Evolutionary conservation across 2,113 vertebrate genomes (phyloP).

Genomic region (Saccopteryx bilineata): DNA sequence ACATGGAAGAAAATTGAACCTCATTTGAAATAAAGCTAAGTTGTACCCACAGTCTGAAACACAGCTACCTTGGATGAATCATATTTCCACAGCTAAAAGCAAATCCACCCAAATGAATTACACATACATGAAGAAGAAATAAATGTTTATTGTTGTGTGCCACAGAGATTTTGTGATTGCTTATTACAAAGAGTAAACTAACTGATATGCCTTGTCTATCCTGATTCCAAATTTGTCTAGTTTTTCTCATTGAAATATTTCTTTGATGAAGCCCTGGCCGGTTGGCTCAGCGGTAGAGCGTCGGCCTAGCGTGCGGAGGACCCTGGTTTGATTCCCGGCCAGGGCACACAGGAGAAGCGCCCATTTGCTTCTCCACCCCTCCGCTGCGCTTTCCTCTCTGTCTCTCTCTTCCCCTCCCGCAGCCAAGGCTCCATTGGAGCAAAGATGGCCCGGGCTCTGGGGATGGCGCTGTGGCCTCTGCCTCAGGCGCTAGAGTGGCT

Average conservation of each 20-base stretch:
- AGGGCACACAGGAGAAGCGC: too few species aligned
- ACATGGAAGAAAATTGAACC: not conserved
- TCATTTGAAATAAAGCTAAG: not conserved
- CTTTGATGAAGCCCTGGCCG: too few species aligned
- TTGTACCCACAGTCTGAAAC: not conserved
- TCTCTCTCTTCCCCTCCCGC: too few species aligned
- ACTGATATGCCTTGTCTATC: not conserved
- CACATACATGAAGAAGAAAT: not conserved
- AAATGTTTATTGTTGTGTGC: not conserved
- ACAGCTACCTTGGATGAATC: not conserved
- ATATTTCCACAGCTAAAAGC: not conserved
- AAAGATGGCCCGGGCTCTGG: too few species aligned
- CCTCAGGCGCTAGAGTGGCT: too few species aligned
- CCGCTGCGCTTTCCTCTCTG: too few species aligned
- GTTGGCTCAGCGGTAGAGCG: too few species aligned
- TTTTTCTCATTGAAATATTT: not conserved
- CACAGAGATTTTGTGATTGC: not conserved
- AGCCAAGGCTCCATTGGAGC: too few species aligned
- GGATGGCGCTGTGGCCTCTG: too few species aligned
- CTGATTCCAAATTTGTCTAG: not conserved
- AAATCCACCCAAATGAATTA: not conserved
- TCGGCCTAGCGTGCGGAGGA: too few species aligned
- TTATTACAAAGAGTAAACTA: not conserved
- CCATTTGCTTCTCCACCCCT: too few species aligned
- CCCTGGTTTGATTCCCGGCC: too few species aligned